phyloP scores from a whole-genome alignment of 2,113 vertebrate species.

The Lontra canadensis region DNA sequence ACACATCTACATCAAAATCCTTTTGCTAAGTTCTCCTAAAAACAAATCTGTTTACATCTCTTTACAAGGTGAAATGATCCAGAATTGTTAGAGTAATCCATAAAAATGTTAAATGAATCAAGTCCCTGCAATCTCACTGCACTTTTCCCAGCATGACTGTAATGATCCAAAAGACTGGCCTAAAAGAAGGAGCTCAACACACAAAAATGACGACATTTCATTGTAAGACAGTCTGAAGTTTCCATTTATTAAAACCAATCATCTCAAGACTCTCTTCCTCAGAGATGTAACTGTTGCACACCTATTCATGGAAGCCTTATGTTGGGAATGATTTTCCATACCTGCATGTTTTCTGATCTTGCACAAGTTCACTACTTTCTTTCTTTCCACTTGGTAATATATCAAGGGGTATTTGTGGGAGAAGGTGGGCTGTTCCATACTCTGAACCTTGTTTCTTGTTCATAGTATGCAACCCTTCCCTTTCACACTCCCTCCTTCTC shows the following conservation, averaged over 20 bases:
- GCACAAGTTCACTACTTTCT: background rate
- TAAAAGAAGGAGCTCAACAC: background rate
- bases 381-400: background rate
- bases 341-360: background rate
- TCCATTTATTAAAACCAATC: background rate
- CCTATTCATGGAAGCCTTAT: background rate
- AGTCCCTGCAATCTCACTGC: background rate
- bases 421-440: rapidly evolving
- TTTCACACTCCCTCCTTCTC: background rate
- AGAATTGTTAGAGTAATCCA: background rate
- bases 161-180: background rate
- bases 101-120: background rate
- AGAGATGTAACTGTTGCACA: rapidly evolving
- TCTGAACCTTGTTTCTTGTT: background rate
- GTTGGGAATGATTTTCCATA: background rate
- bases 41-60: background rate
- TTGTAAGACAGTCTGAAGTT: background rate
- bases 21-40: background rate
- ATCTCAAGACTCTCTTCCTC: background rate
- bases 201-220: background rate
- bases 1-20: background rate
- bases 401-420: background rate
- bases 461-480: background rate
- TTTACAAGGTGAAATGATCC: background rate
- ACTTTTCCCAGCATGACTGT: background rate